These are phyloP conservation scores for Idaea biselata DNA, from an alignment of 2,888 invertebrate genomes.

Conservation along the genomic window DNA sequence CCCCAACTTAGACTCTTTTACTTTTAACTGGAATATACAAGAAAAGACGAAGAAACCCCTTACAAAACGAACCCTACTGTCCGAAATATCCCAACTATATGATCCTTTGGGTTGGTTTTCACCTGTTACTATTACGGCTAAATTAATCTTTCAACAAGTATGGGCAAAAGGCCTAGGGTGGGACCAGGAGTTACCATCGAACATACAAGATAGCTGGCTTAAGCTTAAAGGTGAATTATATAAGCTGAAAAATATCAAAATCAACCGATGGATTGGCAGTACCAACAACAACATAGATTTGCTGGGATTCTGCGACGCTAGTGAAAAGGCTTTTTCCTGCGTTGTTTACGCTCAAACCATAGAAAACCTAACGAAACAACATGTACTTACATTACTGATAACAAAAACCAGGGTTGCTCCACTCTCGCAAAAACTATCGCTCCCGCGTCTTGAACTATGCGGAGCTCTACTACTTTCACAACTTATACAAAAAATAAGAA, in stretches of 20 bases:
- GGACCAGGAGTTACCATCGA: slow-evolving; percentile 24
- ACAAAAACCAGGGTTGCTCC: slow-evolving; percentile 23
- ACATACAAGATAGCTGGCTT: slow-evolving; percentile 19
- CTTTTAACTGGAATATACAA: too few species aligned
- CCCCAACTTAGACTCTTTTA: too few species aligned
- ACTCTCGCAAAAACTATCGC: slow-evolving; percentile 26
- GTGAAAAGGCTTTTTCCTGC: slow-evolving; percentile 15
- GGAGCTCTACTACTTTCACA: slow-evolving; percentile 23
- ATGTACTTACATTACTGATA: slow-evolving; percentile 9
- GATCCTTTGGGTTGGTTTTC: slow-evolving; percentile 31
- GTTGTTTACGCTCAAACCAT: slow-evolving; percentile 19
- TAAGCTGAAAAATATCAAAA: slow-evolving; percentile 2
- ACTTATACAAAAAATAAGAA: slow-evolving; percentile 16
- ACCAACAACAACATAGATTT: neutral
- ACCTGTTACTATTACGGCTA: slow-evolving; percentile 21
- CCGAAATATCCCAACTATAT: slow-evolving; percentile 22
- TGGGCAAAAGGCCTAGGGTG: slow-evolving; percentile 28
- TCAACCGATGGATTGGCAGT: slow-evolving; percentile 16
- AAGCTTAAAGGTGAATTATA: slow-evolving; percentile 18
- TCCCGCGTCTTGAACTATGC: slow-evolving; percentile 30
- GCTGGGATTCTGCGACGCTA: slow-evolving; percentile 14
- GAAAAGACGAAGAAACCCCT: slow-evolving; percentile 4
- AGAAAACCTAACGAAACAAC: slow-evolving; percentile 8
- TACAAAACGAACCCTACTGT: slow-evolving; percentile 28
- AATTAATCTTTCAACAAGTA: slow-evolving; percentile 26